Evolutionary conservation across 2,888 invertebrate species (phyloP), one percentile per base, ranked within the genome.

Genomic region (Himalopsyche tibetana): DNA sequence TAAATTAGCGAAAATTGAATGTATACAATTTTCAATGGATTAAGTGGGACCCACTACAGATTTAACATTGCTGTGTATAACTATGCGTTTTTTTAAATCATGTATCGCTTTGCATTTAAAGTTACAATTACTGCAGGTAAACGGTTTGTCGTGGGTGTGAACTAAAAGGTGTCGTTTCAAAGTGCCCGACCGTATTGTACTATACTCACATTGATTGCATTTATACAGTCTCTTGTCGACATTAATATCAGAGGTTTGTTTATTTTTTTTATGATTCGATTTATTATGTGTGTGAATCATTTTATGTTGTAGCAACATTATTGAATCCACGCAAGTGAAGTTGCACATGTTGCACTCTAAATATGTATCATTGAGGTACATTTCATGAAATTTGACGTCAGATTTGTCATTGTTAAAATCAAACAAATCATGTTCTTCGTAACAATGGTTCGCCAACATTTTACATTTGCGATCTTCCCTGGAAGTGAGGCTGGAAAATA

Each of bases 361-460:
- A 69, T 69, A 69, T 19, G 69, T 69, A 69, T 69, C 69, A 11
- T 69, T 19, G 19, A 69, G 69, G 28, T 69, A 69, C 69, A 69
- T 69, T 69, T 69, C 69, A 11, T 69, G 69, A 69, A 69, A 69
- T 9, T 69, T 69, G 28, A 69, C 69, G 36, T 69, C 69, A 3
- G 69, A 69, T 69, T 28, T 69, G 28, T 28, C 69, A 19, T 63
- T 63, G 69, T 28, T 69, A 28, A 69, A 69, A 36, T 69, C 36
- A 28, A n/a, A 9, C 1, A 36, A 5, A 28, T 69, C 69, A n/a
- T 36, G 11, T n/a, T 63, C 63, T 69, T 28, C 19, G 69, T 19
- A 69, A 5, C n/a, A 69, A 17, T 69, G 4, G 11, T 69, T 28
- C 5, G 28, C 8, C 2, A 28, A 69, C 28, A 36, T 69, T 28